phyloP scores from a whole-genome alignment of 2,113 vertebrate genomes.

The Hydrochoerus hydrochaeris region DNA sequence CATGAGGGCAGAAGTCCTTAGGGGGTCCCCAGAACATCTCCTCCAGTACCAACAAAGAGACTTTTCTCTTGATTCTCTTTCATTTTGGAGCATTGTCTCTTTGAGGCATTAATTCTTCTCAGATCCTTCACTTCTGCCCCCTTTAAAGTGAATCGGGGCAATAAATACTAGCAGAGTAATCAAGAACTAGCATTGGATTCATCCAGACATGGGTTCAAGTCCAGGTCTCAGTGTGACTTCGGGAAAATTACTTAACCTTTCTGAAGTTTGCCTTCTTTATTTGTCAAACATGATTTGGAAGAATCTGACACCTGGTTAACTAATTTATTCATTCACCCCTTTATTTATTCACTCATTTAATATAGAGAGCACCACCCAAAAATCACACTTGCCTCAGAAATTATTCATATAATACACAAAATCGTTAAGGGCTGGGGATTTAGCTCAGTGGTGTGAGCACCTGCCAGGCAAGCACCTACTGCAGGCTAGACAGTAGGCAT shows the following conservation, averaged over 20 bases:
- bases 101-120: slow-evolving; percentile 40
- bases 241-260: background rate
- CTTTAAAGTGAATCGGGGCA: background rate
- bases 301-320: background rate
- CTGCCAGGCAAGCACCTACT: background rate
- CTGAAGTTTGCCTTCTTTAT: background rate
- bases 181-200: background rate
- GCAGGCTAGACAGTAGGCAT: background rate
- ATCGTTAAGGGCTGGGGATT: too few relatives aligned
- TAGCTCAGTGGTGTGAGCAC: too few relatives aligned
- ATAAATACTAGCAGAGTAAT: background rate
- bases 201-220: background rate
- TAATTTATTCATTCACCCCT: background rate
- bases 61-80: background rate
- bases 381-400: too few relatives aligned
- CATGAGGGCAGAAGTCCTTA: background rate
- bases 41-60: background rate
- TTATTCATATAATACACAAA: too few relatives aligned
- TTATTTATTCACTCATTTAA: background rate
- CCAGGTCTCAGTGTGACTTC: background rate
- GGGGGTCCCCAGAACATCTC: background rate
- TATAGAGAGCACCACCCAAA: background rate
- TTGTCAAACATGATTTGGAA: background rate
- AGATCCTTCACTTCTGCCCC: background rate
- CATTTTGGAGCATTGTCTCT: slow-evolving; percentile 20